A percentile compares a stretch with the other conserved stretches of the same genome.
Evolutionary conservation across 2,797 vertebrate genomes (phyloP).

Genomic region (Botia almorhae): DNA sequence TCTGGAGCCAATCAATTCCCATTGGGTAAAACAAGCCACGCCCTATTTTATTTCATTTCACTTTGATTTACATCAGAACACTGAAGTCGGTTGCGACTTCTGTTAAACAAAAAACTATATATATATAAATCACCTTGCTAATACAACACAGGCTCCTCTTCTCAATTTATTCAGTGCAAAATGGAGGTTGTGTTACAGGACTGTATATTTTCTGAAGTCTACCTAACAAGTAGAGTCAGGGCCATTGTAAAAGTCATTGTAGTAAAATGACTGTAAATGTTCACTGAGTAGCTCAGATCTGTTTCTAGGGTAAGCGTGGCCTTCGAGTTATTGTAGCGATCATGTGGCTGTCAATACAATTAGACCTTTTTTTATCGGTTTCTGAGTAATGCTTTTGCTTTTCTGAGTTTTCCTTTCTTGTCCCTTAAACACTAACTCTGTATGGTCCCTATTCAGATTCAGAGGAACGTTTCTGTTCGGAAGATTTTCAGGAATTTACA

Average conservation of each 20-base stretch:
- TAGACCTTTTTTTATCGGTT: slow-evolving; percentile 25
- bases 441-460: neutral
- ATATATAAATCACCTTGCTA: neutral
- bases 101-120: no score
- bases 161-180: slow-evolving; percentile 25
- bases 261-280: slow-evolving; percentile 35
- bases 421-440: neutral
- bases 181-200: slow-evolving; percentile 33
- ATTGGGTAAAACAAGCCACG: no score
- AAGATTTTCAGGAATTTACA: neutral
- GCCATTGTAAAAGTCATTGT: neutral
- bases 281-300: slow-evolving; percentile 17
- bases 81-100: no score
- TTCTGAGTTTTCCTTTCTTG: slow-evolving; percentile 1
- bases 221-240: neutral
- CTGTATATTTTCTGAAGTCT: neutral
- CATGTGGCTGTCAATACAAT: slow-evolving; percentile 19
- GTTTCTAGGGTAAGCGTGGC: slow-evolving; percentile 41
- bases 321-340: slow-evolving; percentile 28
- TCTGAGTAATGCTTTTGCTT: slow-evolving; percentile 13
- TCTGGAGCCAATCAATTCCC: no score
- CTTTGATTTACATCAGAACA: no score
- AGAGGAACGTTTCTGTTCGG: no score
- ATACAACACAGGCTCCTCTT: neutral
- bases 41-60: no score